Evolutionary conservation across 2,888 invertebrate genomes (phyloP).

Genomic region (Mimumesa dahlbomi): DNA sequence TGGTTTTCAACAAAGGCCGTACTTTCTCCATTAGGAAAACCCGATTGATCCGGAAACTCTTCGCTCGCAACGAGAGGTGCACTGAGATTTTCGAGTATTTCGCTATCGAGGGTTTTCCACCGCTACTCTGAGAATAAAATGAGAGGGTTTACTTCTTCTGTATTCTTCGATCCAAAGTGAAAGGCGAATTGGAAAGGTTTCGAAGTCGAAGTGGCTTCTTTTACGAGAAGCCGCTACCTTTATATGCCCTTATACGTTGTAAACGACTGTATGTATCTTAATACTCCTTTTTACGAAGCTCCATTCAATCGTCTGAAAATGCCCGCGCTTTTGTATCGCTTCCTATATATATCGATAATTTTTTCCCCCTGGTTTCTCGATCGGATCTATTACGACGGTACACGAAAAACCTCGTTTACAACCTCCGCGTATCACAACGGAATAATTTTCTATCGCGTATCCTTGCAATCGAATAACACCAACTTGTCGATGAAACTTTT

Average conservation of each 20-base stretch:
- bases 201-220: conserved; percentile 25
- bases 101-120: conserved; percentile 10
- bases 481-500: too few relatives aligned
- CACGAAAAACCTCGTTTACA: too few relatives aligned
- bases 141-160: conserved; percentile 32
- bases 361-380: too few relatives aligned
- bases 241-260: conserved; percentile 29
- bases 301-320: conserved; percentile 26
- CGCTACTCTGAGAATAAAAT: conserved; percentile 39
- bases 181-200: conserved; percentile 58
- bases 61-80: conserved; percentile 11
- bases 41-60: conserved; percentile 14
- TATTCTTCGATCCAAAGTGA: conserved; percentile 39
- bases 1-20: not conserved
- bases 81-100: conserved; percentile 33
- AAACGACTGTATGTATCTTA: conserved; percentile 38
- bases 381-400: conserved; percentile 4
- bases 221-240: conserved; percentile 20
- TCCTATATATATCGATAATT: too few relatives aligned
- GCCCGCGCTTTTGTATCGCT: too few relatives aligned
- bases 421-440: too few relatives aligned
- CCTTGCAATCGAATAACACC: too few relatives aligned
- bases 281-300: conserved; percentile 12
- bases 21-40: conserved; percentile 10
- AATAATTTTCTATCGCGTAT: too few relatives aligned